A percentile compares a stretch with the other conserved stretches of the same genome.
phyloP scores from a whole-genome alignment of 2,888 invertebrate genomes.

The Pteria penguin region DNA sequence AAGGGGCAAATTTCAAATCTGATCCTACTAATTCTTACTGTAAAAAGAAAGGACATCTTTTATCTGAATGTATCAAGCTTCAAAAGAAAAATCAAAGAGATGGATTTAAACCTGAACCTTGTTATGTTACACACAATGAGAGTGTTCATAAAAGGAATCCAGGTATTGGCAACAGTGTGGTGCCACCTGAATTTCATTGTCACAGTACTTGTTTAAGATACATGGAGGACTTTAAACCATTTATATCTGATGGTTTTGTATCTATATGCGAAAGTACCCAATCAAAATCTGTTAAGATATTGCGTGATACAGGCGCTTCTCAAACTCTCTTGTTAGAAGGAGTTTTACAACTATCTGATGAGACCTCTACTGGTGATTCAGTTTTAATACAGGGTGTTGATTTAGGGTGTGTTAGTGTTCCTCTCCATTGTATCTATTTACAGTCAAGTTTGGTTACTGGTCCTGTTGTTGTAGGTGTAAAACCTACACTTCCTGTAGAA shows the following conservation, averaged over 20 bases:
- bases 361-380: constrained; percentile 19
- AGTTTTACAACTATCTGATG: no score
- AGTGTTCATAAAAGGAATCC: not conserved
- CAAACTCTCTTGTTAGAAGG: no score
- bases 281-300: constrained; percentile 29
- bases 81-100: constrained; percentile 15
- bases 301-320: constrained; percentile 42
- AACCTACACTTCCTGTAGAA: constrained; percentile 32
- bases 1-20: no score
- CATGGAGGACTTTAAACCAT: constrained; percentile 40
- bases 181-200: no score
- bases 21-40: constrained; percentile 15
- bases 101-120: not conserved
- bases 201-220: no score
- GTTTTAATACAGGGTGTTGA: constrained; percentile 44
- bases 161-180: no score
- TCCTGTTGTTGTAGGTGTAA: constrained; percentile 36
- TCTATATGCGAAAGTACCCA: constrained; percentile 17
- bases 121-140: constrained; percentile 8
- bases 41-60: constrained; percentile 35
- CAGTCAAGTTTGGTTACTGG: constrained; percentile 41
- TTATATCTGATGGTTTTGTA: constrained; percentile 43
- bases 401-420: constrained; percentile 28
- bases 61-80: constrained; percentile 38
- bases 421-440: constrained; percentile 35